Base-by-base conservation (phyloP, 1,140 invertebrate species). In the Cotesia glomerata region DNA sequence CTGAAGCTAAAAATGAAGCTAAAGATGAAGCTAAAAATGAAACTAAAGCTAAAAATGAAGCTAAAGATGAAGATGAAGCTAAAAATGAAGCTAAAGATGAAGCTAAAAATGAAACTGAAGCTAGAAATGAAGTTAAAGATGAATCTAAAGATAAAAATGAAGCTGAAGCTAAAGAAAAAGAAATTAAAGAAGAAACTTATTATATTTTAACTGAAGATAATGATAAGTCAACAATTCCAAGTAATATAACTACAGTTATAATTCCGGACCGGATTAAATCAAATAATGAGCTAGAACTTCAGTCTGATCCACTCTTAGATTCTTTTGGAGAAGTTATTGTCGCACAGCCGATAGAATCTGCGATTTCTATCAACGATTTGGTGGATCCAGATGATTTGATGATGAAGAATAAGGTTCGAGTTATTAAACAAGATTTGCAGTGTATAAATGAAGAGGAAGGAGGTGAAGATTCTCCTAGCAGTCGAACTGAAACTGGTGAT, bases 371-470 rank as follows among this genome's bases (percentile, higher is more conserved):
- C 7, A 45, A 69, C 11, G 66, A 56, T 18, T 9, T 58, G 4
- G 5, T 5, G 9, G 14, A 35, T 49, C 18, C 45, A 45, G 13
- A 9, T 4, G 51, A 56, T 5, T 36, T 62, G 8, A 51, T 69
- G 66, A 69, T n/a, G 32, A 58, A 59, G 9, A 39, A 66, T 5
- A 70, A 58, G 39, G 54, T 58, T n/a, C 54, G 2, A 62, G n/a
- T 63, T 11, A 59, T 18, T 0, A 71, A 63, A 39, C 59, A 71
- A 16, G 45, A 71, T 58, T 35, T 67, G 2, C 71, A 67, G 11
- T 66, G 52, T 18, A 67, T 72, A 2, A 67, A 66, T 49, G 71
- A 71, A 71, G 70, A 72, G 9, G 70, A 64, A 13, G 52, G n/a
- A 8, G 7, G 35, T 9, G 49, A 74, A 9, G 68, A 62, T 5